Conservation (phyloP, 2,888 invertebrate species). For the Platerodrilus igneus region DNA sequence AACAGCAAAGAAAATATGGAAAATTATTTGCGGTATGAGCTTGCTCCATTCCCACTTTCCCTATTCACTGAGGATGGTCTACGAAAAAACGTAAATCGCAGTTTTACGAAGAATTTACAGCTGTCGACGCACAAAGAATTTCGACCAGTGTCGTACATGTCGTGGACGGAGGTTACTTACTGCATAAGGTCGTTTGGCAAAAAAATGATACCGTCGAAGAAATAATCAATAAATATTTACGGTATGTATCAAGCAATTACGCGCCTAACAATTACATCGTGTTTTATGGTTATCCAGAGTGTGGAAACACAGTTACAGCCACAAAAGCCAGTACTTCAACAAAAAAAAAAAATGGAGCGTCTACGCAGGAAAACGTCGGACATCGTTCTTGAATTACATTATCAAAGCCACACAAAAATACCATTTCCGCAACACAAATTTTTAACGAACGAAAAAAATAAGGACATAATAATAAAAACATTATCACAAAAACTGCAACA, state of each 20-base stretch:
- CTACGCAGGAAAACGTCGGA: slow-evolving; percentile 26
- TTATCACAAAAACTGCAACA: slow-evolving; percentile 25
- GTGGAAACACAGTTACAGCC: slow-evolving; percentile 18
- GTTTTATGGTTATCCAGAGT: slow-evolving; percentile 29
- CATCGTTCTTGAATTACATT: slow-evolving; percentile 17
- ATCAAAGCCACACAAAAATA: slow-evolving; percentile 27
- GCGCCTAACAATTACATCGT: slow-evolving; percentile 27
- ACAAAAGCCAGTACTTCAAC: slow-evolving; percentile 25
- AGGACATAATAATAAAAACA: slow-evolving; percentile 30
- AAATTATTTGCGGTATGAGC: slow-evolving; percentile 33
- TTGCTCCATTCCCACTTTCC: slow-evolving; percentile 34
- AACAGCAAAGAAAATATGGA: slow-evolving; percentile 31
- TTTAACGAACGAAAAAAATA: slow-evolving; percentile 31
- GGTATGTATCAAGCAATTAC: slow-evolving; percentile 26
- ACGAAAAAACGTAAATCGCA: no score
- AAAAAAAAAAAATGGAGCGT: slow-evolving; percentile 28
- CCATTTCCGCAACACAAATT: slow-evolving; percentile 31
- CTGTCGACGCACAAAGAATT: no score
- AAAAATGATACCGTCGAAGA: slow-evolving; percentile 26
- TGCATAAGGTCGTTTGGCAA: slow-evolving; percentile 30
- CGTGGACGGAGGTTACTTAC: slow-evolving; percentile 33
- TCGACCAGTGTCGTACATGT: no score
- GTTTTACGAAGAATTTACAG: no score
- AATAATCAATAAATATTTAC: slow-evolving; percentile 26
- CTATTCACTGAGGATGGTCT: slow-evolving; percentile 31